Evolutionary conservation across 2,888 invertebrate species (phyloP), one percentile per base, ranked within the genome.

Genomic region (Agrotis puta): DNA sequence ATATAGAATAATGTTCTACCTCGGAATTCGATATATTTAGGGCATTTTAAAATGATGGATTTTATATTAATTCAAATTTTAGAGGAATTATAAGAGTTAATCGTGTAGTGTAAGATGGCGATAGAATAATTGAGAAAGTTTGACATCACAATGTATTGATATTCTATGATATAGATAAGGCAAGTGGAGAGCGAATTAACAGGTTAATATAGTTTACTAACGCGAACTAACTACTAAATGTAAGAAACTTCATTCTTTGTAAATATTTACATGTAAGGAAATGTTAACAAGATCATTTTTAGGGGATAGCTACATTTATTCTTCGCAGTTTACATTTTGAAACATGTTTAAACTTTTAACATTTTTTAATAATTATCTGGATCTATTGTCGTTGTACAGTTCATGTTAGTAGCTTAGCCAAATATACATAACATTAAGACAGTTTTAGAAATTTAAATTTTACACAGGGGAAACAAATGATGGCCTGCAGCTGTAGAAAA

Each of bases 251-350:
- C 81, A 82, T 86, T 88, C 87, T 86, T 78, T 93, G 93, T 93
- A 93, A 91, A 93, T 93, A 93, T 87, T 86, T 88, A 88, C 71
- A 80, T 86, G 81, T 89, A 89, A 90, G 85, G 79, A 83, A 85
- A 88, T 88, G 87, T 86, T 89, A 88, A 88, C 86, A 85, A 69
- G 85, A 85, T 85, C 47, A 64, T 81, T 82, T 70, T 61, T 72
- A 78, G 80, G 82, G 80, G 78, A 70, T 71, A 73, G 62, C 82
- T 87, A 86, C 87, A 87, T 87, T 87, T 86, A 83, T 81, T 74
- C 78, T 82, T 74, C 70, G 51, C 51, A 14, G 71, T 66, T 69
- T 56, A 83, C 67, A 66, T 73, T 72, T 79, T 64, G 33, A 64
- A 66, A 59, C 68, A 64, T 59, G 56, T 7, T 57, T 57, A 67